These are phyloP conservation scores for Linurgus olivaceus DNA, from an alignment of 2,797 vertebrate genomes.

Conservation along the genomic window DNA sequence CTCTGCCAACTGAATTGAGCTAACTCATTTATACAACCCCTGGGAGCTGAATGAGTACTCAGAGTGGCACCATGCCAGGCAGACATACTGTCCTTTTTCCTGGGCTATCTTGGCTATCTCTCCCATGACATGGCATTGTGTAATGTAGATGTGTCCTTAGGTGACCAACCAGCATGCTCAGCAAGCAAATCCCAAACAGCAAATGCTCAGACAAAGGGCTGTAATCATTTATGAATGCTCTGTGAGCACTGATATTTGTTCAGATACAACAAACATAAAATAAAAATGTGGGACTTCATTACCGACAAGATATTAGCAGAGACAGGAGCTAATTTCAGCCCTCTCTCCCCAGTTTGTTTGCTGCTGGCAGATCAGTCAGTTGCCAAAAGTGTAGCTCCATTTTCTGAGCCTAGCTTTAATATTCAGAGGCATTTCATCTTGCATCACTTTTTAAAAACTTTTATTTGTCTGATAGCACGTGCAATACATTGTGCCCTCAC, in stretches of 20 bases:
- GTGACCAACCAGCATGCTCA: not conserved
- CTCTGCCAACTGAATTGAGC: not conserved
- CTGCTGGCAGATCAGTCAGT: not conserved
- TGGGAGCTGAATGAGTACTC: not conserved
- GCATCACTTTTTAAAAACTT: not conserved
- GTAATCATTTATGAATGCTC: not conserved
- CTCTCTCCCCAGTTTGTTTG: not conserved
- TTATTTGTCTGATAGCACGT: not conserved
- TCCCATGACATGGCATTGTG: not conserved
- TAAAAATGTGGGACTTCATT: not conserved
- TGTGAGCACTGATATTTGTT: not conserved
- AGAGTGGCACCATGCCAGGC: not conserved
- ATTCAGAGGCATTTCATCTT: not conserved
- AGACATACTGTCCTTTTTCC: slow-evolving; percentile 42
- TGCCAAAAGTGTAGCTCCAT: not conserved
- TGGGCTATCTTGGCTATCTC: slow-evolving; percentile 16
- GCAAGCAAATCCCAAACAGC: not conserved
- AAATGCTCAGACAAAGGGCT: not conserved
- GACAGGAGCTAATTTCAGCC: not conserved
- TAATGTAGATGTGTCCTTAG: slow-evolving; percentile 8
- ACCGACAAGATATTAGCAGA: not conserved
- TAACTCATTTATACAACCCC: slow-evolving; percentile 22
- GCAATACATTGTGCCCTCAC: not conserved
- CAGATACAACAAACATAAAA: not conserved
- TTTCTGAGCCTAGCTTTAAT: not conserved